Conservation (phyloP, 2,797 vertebrate genomes). For the Platyrinchus mystaceus region DNA sequence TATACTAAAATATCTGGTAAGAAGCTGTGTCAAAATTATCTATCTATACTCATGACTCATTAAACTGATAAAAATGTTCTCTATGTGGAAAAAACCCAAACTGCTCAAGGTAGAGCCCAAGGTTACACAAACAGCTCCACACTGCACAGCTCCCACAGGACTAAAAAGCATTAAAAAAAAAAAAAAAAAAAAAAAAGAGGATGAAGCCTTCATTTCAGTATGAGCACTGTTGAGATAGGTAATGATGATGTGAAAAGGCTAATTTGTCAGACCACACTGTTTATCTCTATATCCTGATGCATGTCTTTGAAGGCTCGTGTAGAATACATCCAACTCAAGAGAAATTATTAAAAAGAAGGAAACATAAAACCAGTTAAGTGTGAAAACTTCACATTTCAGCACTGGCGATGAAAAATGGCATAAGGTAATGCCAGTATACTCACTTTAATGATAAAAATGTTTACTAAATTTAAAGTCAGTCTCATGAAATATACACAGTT, state of each 20-base stretch:
- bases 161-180: background rate
- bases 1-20: background rate
- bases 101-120: background rate
- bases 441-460: background rate
- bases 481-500: background rate
- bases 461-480: background rate
- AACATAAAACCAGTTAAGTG: background rate
- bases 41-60: background rate
- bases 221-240: background rate
- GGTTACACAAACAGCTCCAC: constrained; percentile 23
- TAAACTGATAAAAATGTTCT: background rate
- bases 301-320: background rate
- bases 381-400: background rate
- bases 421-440: background rate
- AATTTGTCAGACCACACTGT: background rate
- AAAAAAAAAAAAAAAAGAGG: background rate
- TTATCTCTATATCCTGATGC: background rate
- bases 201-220: background rate
- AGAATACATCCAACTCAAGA: background rate
- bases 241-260: background rate
- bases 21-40: background rate
- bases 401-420: background rate
- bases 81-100: background rate
- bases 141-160: background rate
- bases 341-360: background rate